Percentiles rank a stretch among this genome's conserved stretches.
phyloP scores from a whole-genome alignment of 2,888 invertebrate genomes.

The Bruchidius siliquastri region DNA sequence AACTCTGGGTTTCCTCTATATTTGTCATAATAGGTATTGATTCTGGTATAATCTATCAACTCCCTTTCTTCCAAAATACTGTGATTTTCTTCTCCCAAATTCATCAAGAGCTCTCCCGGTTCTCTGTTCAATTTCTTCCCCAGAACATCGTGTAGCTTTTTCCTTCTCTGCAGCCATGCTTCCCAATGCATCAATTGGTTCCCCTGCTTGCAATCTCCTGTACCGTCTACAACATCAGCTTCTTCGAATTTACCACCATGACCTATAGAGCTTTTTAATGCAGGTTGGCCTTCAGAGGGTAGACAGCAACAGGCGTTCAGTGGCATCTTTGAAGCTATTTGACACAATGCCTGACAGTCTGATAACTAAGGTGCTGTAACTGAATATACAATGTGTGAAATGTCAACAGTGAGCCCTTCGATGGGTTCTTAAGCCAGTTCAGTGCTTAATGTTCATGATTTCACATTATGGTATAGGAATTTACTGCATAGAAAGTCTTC shows the following conservation, averaged over 20 bases:
- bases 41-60: constrained; percentile 33
- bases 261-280: not conserved
- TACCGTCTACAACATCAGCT: not conserved
- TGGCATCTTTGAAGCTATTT: not conserved
- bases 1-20: constrained; percentile 41
- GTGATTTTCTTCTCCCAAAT: constrained; percentile 31
- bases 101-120: constrained; percentile 34
- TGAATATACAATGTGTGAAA: too few relatives aligned
- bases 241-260: not conserved
- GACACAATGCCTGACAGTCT: not conserved
- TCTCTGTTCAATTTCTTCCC: constrained; percentile 22
- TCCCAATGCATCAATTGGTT: constrained; percentile 29
- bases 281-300: too few relatives aligned
- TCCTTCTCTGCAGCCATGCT: constrained; percentile 35
- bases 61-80: constrained; percentile 33
- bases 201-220: not conserved
- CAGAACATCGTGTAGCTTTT: constrained; percentile 28
- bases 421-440: too few relatives aligned
- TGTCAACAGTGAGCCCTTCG: too few relatives aligned
- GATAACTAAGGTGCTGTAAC: not conserved
- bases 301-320: too few relatives aligned
- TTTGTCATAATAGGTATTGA: constrained; percentile 35
- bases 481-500: too few relatives aligned
- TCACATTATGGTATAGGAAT: too few relatives aligned
- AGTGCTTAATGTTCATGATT: too few relatives aligned